A percentile compares a stretch with the other conserved stretches of the same genome.
Evolutionary conservation across 2,888 invertebrate genomes (phyloP).

Genomic region (Patella caerulea): DNA sequence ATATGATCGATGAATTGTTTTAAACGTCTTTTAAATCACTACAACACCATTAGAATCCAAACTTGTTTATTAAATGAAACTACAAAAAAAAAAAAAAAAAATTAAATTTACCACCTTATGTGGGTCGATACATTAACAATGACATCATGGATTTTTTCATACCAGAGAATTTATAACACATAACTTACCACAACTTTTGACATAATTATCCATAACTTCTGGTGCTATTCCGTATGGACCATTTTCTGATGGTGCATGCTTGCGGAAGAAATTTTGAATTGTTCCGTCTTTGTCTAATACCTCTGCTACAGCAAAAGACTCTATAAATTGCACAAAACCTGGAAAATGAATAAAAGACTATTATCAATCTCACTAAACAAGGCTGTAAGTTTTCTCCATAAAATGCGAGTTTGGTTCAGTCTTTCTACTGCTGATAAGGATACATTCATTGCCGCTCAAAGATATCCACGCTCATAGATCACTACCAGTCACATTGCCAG

Average conservation of each 20-base stretch:
- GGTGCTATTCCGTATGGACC: conserved; percentile 91
- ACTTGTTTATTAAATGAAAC: too few species aligned
- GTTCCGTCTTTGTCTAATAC: conserved; percentile 81
- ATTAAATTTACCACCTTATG: too few species aligned
- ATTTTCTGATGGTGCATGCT: conserved; percentile 88
- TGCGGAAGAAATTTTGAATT: conserved; percentile 93
- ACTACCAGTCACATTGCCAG: too few species aligned
- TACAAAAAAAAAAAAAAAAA: too few species aligned
- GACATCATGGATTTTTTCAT: too few species aligned
- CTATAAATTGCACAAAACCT: conserved; percentile 95
- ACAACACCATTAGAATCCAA: not conserved
- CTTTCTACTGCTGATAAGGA: not conserved
- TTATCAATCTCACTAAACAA: too few species aligned
- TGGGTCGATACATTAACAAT: too few species aligned
- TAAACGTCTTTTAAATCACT: not conserved
- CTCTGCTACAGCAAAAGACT: conserved; percentile 93
- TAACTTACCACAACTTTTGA: conserved; percentile 79
- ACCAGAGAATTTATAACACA: too few species aligned
- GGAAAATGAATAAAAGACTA: conserved; percentile 17
- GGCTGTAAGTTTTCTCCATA: too few species aligned
- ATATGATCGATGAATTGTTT: not conserved
- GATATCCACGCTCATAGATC: too few species aligned
- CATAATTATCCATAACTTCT: conserved; percentile 98
- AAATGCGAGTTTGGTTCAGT: too few species aligned
- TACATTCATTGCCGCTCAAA: not conserved